Conservation (phyloP, 2,888 invertebrate genomes). For the Taphrorychus bicolor region DNA sequence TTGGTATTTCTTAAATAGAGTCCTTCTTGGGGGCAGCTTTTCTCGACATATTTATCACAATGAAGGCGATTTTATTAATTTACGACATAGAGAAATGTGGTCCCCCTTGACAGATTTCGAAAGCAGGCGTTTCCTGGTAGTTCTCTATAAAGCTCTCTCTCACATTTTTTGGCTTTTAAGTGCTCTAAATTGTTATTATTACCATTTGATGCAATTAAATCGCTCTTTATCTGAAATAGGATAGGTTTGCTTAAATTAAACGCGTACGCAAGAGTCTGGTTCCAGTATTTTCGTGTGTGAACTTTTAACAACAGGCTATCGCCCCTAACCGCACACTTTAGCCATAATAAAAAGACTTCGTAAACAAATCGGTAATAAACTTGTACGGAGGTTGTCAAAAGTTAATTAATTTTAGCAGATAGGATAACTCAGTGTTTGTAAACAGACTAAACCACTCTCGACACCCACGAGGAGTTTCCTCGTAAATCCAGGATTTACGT, state of each 20-base stretch:
- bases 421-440: slow-evolving; percentile 36
- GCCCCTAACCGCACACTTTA: too few species aligned
- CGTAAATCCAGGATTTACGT: slow-evolving; percentile 8
- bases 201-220: background rate
- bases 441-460: slow-evolving; percentile 26
- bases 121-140: background rate
- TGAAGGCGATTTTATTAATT: background rate
- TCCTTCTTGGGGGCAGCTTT: background rate
- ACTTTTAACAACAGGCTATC: background rate
- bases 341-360: slow-evolving; percentile 1
- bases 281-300: background rate
- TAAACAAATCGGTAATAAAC: slow-evolving; percentile 27
- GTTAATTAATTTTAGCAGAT: slow-evolving; percentile 42
- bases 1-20: background rate
- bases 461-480: slow-evolving; percentile 12
- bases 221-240: background rate
- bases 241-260: background rate
- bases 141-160: background rate
- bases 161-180: background rate
- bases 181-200: background rate
- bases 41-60: too few species aligned
- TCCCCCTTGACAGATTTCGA: background rate
- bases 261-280: background rate
- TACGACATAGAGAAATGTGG: background rate
- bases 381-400: slow-evolving; percentile 42